Percentiles rank a stretch among this genome's conserved stretches.
These are phyloP conservation scores for Oryzias woworae DNA, from an alignment of 2,113 vertebrate genomes.

Conservation along the genomic window DNA sequence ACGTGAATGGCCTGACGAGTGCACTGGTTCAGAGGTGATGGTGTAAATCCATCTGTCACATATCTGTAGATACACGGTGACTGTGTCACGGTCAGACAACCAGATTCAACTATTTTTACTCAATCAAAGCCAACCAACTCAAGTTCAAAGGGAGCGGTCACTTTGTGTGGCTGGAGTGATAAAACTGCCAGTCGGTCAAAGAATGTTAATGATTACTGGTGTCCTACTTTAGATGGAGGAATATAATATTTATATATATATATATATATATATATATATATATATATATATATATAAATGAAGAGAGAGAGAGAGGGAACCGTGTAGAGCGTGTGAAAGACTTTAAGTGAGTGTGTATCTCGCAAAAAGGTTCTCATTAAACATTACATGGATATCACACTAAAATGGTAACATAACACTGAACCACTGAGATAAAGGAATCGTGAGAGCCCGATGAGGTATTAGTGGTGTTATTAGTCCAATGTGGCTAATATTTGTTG, in stretches of 20 bases:
- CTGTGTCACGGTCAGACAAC: slow-evolving; percentile 14
- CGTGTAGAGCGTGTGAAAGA: slow-evolving; percentile 64
- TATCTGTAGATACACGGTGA: slow-evolving; percentile 20
- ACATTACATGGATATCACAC: slow-evolving; percentile 21
- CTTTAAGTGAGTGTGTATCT: slow-evolving; percentile 42
- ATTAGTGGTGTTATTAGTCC: slow-evolving; percentile 27
- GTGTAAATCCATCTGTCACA: slow-evolving; percentile 48
- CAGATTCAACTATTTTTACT: slow-evolving; percentile 29
- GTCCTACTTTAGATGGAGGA: slow-evolving; percentile 42
- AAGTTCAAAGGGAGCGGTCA: slow-evolving; percentile 59
- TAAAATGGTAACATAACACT: slow-evolving; percentile 28
- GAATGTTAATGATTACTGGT: slow-evolving; percentile 72
- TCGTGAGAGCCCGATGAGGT: slow-evolving; percentile 32
- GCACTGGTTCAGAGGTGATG: slow-evolving; percentile 43
- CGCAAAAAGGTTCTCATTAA: slow-evolving; percentile 48
- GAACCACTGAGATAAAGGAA: slow-evolving; percentile 28
- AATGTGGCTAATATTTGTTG: slow-evolving; percentile 21
- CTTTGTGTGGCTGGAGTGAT: slow-evolving; percentile 55
- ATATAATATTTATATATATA: slow-evolving; percentile 58
- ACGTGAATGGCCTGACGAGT: slow-evolving; percentile 30
- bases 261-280: too few relatives aligned
- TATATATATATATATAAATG: too few relatives aligned
- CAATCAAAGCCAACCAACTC: slow-evolving; percentile 17
- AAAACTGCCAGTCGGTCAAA: slow-evolving; percentile 64
- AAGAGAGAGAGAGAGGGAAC: slow-evolving; percentile 29